Base-by-base conservation (phyloP, 2,888 invertebrate species). In the Hydriomena furcata region DNA sequence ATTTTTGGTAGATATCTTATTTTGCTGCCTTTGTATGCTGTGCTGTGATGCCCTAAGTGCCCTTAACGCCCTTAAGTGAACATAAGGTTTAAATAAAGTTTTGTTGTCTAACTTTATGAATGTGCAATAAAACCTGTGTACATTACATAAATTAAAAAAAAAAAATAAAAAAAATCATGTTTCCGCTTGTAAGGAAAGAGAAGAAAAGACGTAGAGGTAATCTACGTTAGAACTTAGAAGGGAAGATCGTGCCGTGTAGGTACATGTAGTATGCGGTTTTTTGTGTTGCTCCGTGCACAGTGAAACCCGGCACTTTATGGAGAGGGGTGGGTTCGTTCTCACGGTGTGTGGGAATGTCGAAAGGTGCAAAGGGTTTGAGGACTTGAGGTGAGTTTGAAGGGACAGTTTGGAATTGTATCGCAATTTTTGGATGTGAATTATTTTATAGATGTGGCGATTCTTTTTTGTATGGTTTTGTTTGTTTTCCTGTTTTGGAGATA, bases 331-430 rank as follows among this genome's bases (percentile, higher is more conserved):
- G 63, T 37, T 23, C 52, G 68, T 88, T 87, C 89, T 78, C 89
- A 87, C 88, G 88, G 68, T 81, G 82, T 89, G 87, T 89, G 89
- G 86, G 90, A 89, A 90, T 87, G 77, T 73, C 63, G 58, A 73
- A 82, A 85, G 86, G 87, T 84, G 85, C 79, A 84, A 86, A 81
- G 85, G 85, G 55, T 52, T 52, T 47, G 54, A 81, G 85, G 85
- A 54, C 51, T 52, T 47, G 54, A 46, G 54, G 48, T 56, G 41
- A 51, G 41, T 41, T 43, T 44, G 34, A 23, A 34, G 47, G 43
- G 47, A 47, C 42, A 42, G 25, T 41, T 41, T 45, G 11, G 20
- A 47, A 47, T 41, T 41, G 32, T 52, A 43, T 52, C 43, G 52
- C 47, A 40, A 52, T 52, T 52, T 46, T 28, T 24, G 28, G 35